Base-by-base conservation (phyloP, 2,113 vertebrate genomes). In the Tyrannus savana region DNA sequence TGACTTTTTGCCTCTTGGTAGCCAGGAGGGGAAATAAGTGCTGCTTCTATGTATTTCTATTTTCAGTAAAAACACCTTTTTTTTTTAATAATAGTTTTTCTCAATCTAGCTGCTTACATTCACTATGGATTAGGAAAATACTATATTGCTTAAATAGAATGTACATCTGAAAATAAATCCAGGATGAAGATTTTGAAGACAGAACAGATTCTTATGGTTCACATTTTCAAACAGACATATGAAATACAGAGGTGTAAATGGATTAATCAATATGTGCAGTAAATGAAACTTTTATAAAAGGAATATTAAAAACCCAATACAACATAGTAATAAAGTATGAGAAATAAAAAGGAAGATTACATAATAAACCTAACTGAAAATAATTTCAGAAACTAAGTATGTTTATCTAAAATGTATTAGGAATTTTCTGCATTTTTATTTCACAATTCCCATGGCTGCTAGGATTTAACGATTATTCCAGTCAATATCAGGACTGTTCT, bases 401-500 rank as follows among this genome's bases (percentile, higher is more conserved):
- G 89, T 85, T 83, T 59, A n/a, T 52, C 71, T 79, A 13, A 74
- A 85, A 56, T 37, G 5, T 9, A 14, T 81, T 60, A 60, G 7
- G 5, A 78, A 46, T 42, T 41, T 72, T 78, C 17, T 67, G 33
- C 15, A 13, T 39, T 89, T 81, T 68, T 66, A 10, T 62, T 73
- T 88, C n/a, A 78, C 19, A 37, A 7, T 59, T 72, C 58, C 9
- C 11, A 3, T 10, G 81, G 53, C 37, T 60, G 41, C 46, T 63
- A 77, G 21, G 37, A 77, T 86, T 95, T 71, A 85, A 44, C 0
- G 2, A 77, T 86, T 87, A 49, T 90, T 64, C 97, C 95, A 98
- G 79, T 98, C 71, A 0, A 59, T 87, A 76, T 97, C 97, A 47
- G 98, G 96, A 62, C 98, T 98, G 84, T 98, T 97, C 97, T 96